A percentile compares a stretch with the other conserved stretches of the same genome.
phyloP scores from a whole-genome alignment of 2,797 vertebrate species.

The Petrocephalus sullivani region DNA sequence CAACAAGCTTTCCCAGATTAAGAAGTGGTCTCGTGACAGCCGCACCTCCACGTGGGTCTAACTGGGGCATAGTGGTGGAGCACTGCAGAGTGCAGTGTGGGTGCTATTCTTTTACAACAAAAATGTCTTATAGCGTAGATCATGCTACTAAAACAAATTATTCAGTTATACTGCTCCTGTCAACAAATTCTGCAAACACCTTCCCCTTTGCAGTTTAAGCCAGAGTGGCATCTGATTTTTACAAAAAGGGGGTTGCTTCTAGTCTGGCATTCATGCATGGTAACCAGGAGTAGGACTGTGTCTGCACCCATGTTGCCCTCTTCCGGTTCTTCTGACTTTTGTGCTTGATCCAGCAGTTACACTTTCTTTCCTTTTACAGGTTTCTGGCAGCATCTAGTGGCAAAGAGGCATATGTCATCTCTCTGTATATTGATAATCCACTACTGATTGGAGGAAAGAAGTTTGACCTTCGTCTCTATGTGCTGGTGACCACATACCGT shows the following conservation, averaged over 20 bases:
- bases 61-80: neutral
- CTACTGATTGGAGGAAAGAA: conserved; percentile 94
- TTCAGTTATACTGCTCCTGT: too few relatives aligned
- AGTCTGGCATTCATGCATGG: neutral
- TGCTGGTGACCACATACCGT: conserved; percentile 90
- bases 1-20: conserved; percentile 97
- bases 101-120: neutral
- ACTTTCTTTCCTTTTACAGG: conserved; percentile 49
- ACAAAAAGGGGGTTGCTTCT: neutral
- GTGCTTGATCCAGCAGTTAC: neutral
- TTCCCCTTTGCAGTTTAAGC: neutral
- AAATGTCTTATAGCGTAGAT: neutral
- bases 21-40: conserved; percentile 97
- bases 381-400: conserved; percentile 80
- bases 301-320: neutral
- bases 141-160: too few relatives aligned
- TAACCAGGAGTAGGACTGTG: neutral
- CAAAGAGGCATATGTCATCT: conserved; percentile 97
- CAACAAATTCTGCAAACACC: neutral
- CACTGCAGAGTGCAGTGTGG: neutral
- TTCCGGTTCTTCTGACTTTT: neutral
- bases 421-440: conserved; percentile 92
- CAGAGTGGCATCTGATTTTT: neutral
- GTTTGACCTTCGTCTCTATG: conserved; percentile 93
- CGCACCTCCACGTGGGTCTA: conserved; percentile 86